A percentile compares a stretch with the other conserved stretches of the same genome.
These are phyloP conservation scores for Metaphire vulgaris DNA, from an alignment of 1,140 invertebrate species.

Conservation along the genomic window DNA sequence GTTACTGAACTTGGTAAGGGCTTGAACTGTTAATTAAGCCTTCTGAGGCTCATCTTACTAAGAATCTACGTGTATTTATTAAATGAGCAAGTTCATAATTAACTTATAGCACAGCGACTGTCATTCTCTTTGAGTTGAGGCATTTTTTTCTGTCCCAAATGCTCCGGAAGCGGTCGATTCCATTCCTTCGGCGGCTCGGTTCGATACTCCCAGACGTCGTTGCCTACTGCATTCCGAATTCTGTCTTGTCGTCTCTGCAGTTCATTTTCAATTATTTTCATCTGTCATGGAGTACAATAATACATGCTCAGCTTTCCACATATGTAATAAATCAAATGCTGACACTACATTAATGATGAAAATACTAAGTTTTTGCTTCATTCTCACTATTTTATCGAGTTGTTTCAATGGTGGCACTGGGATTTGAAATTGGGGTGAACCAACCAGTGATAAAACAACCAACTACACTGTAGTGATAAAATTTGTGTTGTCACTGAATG, in stretches of 20 bases:
- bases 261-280: neutral
- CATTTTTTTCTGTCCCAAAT: neutral
- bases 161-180: neutral
- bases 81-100: too few species aligned
- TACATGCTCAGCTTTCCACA: neutral
- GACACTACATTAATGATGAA: neutral
- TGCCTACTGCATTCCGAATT: neutral
- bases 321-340: neutral
- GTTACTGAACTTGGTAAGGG: too few species aligned
- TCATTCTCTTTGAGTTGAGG: neutral
- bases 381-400: too few species aligned
- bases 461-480: neutral
- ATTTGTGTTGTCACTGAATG: neutral
- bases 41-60: too few species aligned
- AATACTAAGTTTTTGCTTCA: too few species aligned
- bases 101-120: too few species aligned
- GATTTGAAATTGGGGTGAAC: neutral
- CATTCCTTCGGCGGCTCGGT: neutral
- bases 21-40: too few species aligned
- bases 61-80: too few species aligned
- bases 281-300: neutral
- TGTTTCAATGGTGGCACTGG: too few species aligned
- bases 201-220: neutral
- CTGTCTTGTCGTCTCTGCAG: neutral
- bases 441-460: neutral